Conservation (phyloP, 2,113 vertebrate genomes). For the Tragelaphus strepsiceros region DNA sequence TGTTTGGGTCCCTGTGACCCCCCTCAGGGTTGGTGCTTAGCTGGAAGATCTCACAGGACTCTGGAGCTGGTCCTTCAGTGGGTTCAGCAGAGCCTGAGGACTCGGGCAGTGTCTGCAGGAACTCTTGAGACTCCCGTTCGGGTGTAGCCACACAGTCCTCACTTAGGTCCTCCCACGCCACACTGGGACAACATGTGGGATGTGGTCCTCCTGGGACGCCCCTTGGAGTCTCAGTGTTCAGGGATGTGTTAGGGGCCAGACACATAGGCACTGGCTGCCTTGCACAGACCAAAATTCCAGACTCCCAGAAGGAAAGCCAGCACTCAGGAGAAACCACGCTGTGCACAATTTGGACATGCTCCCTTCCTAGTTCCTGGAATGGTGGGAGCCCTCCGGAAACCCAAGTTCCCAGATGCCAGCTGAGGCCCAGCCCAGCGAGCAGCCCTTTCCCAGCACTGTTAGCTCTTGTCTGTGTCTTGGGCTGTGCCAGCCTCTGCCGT, state of each 20-base stretch:
- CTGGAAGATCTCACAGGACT: not conserved
- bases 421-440: not conserved
- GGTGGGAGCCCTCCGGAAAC: not conserved
- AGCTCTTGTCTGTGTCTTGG: not conserved
- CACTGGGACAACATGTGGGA: rapidly evolving
- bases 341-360: rapidly evolving
- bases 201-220: rapidly evolving
- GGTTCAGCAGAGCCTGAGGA: not conserved
- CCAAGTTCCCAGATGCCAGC: not conserved
- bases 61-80: not conserved
- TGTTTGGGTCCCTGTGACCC: not conserved
- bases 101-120: not conserved
- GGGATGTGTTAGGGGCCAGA: not conserved
- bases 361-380: not conserved
- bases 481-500: not conserved
- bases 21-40: not conserved
- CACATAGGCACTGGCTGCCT: not conserved
- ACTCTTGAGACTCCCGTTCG: rapidly evolving
- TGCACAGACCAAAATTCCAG: rapidly evolving
- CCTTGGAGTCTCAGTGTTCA: not conserved
- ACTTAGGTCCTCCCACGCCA: rapidly evolving
- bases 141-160: rapidly evolving
- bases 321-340: not conserved
- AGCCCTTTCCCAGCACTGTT: not conserved
- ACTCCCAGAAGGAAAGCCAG: not conserved